phyloP scores from a whole-genome alignment of 2,797 vertebrate genomes.

The Poeciliopsis gracilis region DNA sequence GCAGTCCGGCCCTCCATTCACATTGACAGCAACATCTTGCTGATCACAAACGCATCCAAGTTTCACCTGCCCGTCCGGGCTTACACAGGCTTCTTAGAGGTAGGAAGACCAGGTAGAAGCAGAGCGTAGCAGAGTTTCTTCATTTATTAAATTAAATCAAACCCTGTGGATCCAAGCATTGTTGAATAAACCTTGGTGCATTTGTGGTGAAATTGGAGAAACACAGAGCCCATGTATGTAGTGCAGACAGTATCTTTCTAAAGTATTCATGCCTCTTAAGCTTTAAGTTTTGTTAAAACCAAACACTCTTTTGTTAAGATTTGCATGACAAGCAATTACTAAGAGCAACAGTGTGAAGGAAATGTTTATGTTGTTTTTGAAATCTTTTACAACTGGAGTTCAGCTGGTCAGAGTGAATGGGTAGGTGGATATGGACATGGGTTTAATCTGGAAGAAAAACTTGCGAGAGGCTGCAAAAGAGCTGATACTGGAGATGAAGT shows the following conservation, averaged over 20 bases:
- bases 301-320: neutral
- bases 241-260: neutral
- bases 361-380: neutral
- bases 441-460: neutral
- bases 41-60: conserved; percentile 97
- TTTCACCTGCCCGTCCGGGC: conserved; percentile 96
- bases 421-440: neutral
- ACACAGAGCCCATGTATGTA: neutral
- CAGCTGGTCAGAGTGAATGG: neutral
- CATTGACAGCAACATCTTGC: conserved; percentile 96
- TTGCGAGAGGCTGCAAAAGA: neutral
- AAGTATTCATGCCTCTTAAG: neutral
- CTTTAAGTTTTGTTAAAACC: neutral
- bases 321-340: neutral
- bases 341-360: neutral
- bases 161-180: no score
- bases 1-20: conserved; percentile 93
- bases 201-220: neutral
- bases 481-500: neutral
- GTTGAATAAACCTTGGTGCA: neutral
- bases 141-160: neutral
- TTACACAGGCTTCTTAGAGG: conserved; percentile 98
- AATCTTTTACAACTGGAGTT: neutral
- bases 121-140: neutral
- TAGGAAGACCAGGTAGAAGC: conserved; percentile 53